Evolutionary conservation across 2,888 invertebrate genomes (phyloP).

Genomic region (Andricus curvator): DNA sequence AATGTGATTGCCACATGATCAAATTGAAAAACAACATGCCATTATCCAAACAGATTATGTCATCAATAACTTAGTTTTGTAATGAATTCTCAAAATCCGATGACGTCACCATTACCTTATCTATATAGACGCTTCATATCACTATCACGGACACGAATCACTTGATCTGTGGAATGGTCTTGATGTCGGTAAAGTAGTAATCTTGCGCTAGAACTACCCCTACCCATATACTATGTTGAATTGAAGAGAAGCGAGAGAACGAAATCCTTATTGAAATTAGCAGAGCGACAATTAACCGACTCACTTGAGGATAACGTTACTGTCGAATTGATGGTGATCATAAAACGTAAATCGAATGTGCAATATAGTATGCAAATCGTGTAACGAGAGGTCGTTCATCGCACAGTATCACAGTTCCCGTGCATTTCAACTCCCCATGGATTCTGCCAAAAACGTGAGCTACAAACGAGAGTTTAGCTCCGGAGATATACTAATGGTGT

Average conservation of each 20-base stretch:
- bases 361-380: conserved; percentile 66
- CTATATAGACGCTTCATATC: too few relatives aligned
- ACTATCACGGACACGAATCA: too few relatives aligned
- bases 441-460: conserved; percentile 33
- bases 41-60: too few relatives aligned
- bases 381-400: conserved; percentile 49
- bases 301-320: conserved; percentile 18
- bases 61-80: too few relatives aligned
- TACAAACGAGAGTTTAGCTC: conserved; percentile 65
- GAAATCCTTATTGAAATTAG: conserved; percentile 27
- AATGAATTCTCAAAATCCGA: too few relatives aligned
- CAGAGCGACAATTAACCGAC: conserved; percentile 29
- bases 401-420: conserved; percentile 19
- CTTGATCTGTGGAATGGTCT: too few relatives aligned
- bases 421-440: conserved; percentile 22
- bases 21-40: too few relatives aligned
- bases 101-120: too few relatives aligned
- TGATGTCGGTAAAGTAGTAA: too few relatives aligned
- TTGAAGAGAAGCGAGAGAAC: not conserved
- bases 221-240: not conserved
- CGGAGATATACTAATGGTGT: conserved; percentile 70
- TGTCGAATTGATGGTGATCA: conserved; percentile 38
- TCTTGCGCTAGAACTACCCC: too few relatives aligned
- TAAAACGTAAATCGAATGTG: conserved; percentile 62
- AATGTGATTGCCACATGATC: too few relatives aligned